Evolutionary conservation across 1,140 invertebrate species (phyloP).

Genomic region (Diuraphis noxia): DNA sequence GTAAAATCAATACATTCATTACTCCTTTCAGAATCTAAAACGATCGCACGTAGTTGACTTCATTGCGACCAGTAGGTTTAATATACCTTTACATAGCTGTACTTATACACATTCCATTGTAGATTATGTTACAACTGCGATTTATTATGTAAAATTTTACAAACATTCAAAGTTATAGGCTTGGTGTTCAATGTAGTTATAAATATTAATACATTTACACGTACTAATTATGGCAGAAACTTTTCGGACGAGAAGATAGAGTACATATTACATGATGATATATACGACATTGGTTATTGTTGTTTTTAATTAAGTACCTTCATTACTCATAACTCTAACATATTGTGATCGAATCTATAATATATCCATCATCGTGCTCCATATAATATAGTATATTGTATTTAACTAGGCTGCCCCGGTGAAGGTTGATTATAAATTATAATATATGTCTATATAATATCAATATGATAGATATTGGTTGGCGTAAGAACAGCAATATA

Average conservation of each 20-base stretch:
- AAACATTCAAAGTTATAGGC: too few species aligned
- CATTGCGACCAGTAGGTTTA: too few species aligned
- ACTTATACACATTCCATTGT: too few species aligned
- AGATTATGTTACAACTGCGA: too few species aligned
- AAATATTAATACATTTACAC: neutral
- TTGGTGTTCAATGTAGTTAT: neutral
- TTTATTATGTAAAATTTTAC: too few species aligned
- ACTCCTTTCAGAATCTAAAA: too few species aligned
- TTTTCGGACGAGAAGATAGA: neutral
- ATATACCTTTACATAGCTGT: too few species aligned
- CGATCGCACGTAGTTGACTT: too few species aligned
- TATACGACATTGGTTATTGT: neutral
- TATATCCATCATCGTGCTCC: neutral
- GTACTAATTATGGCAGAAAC: neutral
- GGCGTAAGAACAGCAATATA: neutral
- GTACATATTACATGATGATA: neutral
- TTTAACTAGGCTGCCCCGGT: neutral
- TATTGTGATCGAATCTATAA: neutral
- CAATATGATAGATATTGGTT: neutral
- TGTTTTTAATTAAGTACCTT: neutral
- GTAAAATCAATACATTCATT: too few species aligned
- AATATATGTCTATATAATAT: neutral
- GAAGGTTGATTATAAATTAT: neutral
- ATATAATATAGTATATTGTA: neutral
- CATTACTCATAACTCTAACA: neutral